Conservation (phyloP, 2,113 vertebrate species). For the Sylvia atricapilla region DNA sequence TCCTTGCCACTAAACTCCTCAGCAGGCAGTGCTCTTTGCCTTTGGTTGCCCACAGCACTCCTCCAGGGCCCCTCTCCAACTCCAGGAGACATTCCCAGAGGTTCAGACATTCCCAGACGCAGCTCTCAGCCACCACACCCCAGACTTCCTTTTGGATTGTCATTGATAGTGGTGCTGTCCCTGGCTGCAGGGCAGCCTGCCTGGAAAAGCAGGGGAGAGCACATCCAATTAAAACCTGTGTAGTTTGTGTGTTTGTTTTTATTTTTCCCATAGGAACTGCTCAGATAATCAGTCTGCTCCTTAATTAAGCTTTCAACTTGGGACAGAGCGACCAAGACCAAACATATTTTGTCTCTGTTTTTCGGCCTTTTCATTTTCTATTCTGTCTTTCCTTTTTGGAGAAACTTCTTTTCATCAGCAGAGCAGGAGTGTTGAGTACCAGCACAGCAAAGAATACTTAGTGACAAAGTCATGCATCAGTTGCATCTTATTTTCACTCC, state of each 20-base stretch:
- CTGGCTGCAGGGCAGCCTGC: background rate
- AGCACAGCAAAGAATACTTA: background rate
- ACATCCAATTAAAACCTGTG: background rate
- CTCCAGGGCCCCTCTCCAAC: too few relatives aligned
- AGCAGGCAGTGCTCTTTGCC: background rate
- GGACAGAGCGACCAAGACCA: background rate
- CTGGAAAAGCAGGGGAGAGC: background rate
- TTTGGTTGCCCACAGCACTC: fast-evolving
- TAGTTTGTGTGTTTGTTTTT: background rate
- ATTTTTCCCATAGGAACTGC: background rate
- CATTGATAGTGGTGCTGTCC: fast-evolving
- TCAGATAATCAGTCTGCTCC: background rate
- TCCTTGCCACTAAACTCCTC: background rate
- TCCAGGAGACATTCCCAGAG: background rate
- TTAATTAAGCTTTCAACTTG: background rate
- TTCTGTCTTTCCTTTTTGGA: background rate
- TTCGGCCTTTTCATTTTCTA: background rate
- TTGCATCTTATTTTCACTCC: background rate
- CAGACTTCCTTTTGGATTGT: background rate
- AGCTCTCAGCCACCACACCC: fast-evolving
- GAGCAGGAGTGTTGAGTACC: background rate
- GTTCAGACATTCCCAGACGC: background rate
- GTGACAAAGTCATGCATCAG: background rate
- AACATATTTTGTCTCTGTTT: background rate
- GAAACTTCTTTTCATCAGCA: background rate